These are phyloP conservation scores for Chouioia cunea DNA, from an alignment of 2,888 invertebrate species.

Conservation along the genomic window DNA sequence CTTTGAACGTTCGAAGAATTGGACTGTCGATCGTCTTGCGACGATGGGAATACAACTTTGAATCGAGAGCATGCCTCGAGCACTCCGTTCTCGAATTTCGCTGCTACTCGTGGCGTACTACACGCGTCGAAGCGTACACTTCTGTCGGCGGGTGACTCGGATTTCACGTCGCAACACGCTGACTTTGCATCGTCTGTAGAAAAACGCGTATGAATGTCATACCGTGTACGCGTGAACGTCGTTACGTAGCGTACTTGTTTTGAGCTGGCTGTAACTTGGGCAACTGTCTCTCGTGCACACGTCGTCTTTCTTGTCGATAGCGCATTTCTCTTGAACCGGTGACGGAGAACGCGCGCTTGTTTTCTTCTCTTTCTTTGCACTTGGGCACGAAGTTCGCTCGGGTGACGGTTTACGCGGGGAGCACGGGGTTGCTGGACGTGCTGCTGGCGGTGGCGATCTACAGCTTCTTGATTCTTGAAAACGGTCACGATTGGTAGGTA, in stretches of 20 bases:
- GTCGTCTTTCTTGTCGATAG: too few relatives aligned
- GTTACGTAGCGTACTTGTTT: too few relatives aligned
- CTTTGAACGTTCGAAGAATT: background rate
- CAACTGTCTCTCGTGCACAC: slow-evolving; percentile 12
- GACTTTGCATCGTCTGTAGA: background rate
- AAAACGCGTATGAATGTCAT: too few relatives aligned
- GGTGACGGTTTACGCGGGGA: background rate
- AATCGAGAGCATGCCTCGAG: slow-evolving; percentile 47
- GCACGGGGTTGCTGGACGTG: background rate
- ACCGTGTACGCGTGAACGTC: too few relatives aligned
- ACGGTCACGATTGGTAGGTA: too few relatives aligned
- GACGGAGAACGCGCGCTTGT: too few relatives aligned
- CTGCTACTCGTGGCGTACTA: slow-evolving; percentile 18
- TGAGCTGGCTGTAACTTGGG: background rate
- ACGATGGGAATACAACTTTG: slow-evolving; percentile 42
- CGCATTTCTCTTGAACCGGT: too few relatives aligned
- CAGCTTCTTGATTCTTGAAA: background rate
- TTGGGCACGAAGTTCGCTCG: background rate
- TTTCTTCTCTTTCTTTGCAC: too few relatives aligned
- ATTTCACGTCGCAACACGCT: background rate
- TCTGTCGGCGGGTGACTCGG: slow-evolving; percentile 2
- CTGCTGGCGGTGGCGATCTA: background rate
- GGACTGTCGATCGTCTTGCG: background rate
- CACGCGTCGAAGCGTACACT: slow-evolving; percentile 7
- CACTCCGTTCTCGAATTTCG: slow-evolving; percentile 41